A percentile compares a stretch with the other conserved stretches of the same genome.
phyloP scores from a whole-genome alignment of 2,888 invertebrate species.

The Melangyna quadrimaculata region DNA sequence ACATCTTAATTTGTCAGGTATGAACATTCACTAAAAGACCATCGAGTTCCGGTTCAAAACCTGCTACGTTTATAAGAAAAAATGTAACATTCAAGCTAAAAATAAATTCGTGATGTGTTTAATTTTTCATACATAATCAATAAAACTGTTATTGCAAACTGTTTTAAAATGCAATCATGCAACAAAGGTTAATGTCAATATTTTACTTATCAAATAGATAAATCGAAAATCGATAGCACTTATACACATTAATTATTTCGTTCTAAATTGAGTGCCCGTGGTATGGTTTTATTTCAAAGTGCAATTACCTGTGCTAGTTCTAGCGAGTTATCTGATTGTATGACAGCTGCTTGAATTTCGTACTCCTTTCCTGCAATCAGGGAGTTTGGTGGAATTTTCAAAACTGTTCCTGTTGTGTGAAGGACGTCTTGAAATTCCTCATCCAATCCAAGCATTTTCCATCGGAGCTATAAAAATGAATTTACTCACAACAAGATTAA shows the following conservation, averaged over 20 bases:
- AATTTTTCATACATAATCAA: not conserved
- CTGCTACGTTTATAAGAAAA: no score
- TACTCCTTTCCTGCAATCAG: constrained; percentile 72
- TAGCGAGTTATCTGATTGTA: constrained; percentile 49
- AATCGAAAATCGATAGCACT: constrained; percentile 38
- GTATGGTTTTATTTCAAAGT: not conserved
- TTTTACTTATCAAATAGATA: not conserved
- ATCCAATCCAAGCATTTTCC: constrained; percentile 73
- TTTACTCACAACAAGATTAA: not conserved
- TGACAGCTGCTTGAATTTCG: constrained; percentile 71
- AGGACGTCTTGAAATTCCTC: constrained; percentile 71
- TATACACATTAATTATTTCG: no score
- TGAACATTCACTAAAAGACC: no score
- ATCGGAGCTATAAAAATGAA: constrained; percentile 42
- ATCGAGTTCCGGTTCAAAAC: no score
- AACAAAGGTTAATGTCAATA: constrained; percentile 28
- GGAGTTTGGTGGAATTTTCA: constrained; percentile 72
- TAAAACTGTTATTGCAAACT: not conserved
- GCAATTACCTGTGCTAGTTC: constrained; percentile 51
- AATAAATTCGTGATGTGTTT: not conserved
- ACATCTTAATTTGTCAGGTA: no score
- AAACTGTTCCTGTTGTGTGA: constrained; percentile 62
- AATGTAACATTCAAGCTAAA: not conserved
- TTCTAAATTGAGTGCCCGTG: no score
- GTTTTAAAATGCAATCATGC: not conserved